Base-by-base conservation (phyloP, 2,888 invertebrate genomes). In the Sinohyriopsis cumingii region DNA sequence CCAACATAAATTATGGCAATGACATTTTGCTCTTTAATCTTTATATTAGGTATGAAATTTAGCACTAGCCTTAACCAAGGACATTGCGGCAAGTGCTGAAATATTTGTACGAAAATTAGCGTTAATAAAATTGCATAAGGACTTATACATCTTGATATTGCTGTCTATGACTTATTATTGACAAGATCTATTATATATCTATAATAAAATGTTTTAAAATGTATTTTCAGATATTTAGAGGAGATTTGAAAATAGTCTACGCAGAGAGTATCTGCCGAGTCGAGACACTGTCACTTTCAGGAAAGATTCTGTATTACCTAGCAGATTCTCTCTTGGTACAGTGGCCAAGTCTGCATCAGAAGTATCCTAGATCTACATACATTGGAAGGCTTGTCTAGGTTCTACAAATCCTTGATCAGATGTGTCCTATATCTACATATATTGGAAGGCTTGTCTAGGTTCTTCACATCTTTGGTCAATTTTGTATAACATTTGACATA, bases 201-300 rank as follows among this genome's bases (percentile, higher is more conserved):
- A 61, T 25, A 7, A 18, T 12, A 15, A 62, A 20, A 22, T 25
- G 45, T 33, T 6, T 28, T 45, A 4, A 19, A 63, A n/a, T 67
- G 33, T 56, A 69, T 15, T 77, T 77, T 65, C 71, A 77, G 75
- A 65, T 78, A n/a, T 28, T 73, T 1, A 74, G 66, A n/a, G 59
- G 65, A 54, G 62, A 61, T 80, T 93, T 93, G 71, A 93, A 93
- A 86, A 95, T 98, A 71, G 93, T 98, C 67, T 99, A 96, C 90
- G 92, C 99, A 65, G 99, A 99, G 91, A 99, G 98, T 88, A 94
- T 96, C 85, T 99, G 99, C 88, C 92, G 99, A 82, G 97, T 98
- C 0, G 93, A 94, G 82, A 94, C 94, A 19, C 91, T 99, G 59
- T 99, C 99, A 1, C 90, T 99, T 59, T 94, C 95, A 67, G 99